Conservation (phyloP, 2,888 invertebrate species). For the Epinotia ramella region DNA sequence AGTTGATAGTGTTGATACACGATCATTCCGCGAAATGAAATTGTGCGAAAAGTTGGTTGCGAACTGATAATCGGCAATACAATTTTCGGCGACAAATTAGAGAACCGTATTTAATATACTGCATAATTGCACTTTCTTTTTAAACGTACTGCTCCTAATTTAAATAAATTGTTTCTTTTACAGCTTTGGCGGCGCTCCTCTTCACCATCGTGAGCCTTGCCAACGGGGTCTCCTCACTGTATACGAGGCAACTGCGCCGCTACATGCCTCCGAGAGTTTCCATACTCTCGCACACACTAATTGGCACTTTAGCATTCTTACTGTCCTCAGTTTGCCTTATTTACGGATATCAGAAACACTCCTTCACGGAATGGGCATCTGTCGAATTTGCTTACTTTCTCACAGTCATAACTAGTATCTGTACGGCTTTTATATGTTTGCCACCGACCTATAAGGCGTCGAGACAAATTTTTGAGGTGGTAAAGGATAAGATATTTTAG, state of each 20-base stretch:
- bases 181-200: conserved; percentile 53
- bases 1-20: too few species aligned
- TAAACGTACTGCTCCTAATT: background rate
- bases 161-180: conserved; percentile 37
- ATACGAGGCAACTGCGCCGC: conserved; percentile 47
- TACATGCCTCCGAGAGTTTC: conserved; percentile 46
- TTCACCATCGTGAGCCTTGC: conserved; percentile 51
- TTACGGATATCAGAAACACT: conserved; percentile 52
- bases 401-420: conserved; percentile 50
- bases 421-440: conserved; percentile 48
- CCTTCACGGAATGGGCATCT: conserved; percentile 53
- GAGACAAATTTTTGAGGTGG: conserved; percentile 36
- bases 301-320: conserved; percentile 50
- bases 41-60: too few species aligned
- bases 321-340: conserved; percentile 51
- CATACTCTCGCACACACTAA: conserved; percentile 51
- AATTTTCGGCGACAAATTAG: too few species aligned
- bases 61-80: too few species aligned
- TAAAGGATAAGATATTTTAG: conserved; percentile 47
- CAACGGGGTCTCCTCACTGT: conserved; percentile 51
- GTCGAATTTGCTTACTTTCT: conserved; percentile 50
- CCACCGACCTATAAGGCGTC: conserved; percentile 45
- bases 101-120: too few species aligned
- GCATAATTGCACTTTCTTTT: too few species aligned
- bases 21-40: too few species aligned